A percentile compares a stretch with the other conserved stretches of the same genome.
phyloP scores from a whole-genome alignment of 2,797 vertebrate species.

The Dallia pectoralis region DNA sequence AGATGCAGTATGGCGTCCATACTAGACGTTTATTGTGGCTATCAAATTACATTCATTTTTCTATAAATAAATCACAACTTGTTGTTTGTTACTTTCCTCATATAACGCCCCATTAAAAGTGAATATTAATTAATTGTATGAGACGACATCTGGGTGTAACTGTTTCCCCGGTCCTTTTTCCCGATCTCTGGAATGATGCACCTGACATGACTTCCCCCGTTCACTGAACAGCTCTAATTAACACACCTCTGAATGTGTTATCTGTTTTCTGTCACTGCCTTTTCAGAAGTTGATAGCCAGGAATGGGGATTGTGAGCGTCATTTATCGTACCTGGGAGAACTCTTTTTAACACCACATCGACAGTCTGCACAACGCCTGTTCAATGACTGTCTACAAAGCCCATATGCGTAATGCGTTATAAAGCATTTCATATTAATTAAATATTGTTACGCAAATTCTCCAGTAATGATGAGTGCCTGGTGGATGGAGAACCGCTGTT shows the following conservation, averaged over 20 bases:
- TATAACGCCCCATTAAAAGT: slow-evolving; percentile 49
- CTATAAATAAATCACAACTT: slow-evolving; percentile 25
- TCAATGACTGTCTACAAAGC: background rate
- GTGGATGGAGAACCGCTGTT: no score
- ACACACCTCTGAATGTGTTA: slow-evolving; percentile 45
- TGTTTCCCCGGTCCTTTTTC: slow-evolving; percentile 36
- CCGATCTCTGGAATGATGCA: slow-evolving; percentile 37
- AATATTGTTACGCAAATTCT: no score
- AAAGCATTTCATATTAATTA: no score
- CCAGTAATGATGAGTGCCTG: no score
- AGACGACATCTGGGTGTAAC: slow-evolving; percentile 47
- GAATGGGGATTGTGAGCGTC: slow-evolving; percentile 42
- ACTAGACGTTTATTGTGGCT: slow-evolving; percentile 38
- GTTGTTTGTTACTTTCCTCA: slow-evolving; percentile 30
- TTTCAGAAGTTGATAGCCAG: slow-evolving; percentile 46
- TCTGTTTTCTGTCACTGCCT: slow-evolving; percentile 48
- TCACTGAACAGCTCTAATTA: slow-evolving; percentile 46
- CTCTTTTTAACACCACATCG: background rate
- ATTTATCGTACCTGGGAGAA: slow-evolving; percentile 33
- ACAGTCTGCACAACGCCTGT: background rate
- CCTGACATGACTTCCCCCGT: slow-evolving; percentile 39
- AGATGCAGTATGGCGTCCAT: slow-evolving; percentile 38
- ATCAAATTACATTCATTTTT: slow-evolving; percentile 37
- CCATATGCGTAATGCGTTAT: background rate
- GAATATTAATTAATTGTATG: slow-evolving; percentile 58